Evolutionary conservation across 2,797 vertebrate genomes (phyloP).

Genomic region (Poeciliopsis turneri): DNA sequence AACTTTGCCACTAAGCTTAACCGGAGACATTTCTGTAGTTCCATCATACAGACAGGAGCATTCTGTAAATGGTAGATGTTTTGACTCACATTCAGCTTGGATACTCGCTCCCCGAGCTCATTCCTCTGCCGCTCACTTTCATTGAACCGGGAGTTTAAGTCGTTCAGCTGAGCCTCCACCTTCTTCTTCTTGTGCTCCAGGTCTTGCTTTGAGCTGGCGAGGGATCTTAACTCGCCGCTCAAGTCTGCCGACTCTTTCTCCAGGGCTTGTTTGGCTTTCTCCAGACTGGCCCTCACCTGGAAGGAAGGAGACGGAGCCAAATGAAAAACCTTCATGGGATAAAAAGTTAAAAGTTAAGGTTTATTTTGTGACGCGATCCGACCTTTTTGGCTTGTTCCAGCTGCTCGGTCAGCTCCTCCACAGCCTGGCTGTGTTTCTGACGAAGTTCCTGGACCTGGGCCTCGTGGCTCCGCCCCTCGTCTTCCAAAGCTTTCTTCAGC

Average conservation of each 20-base stretch:
- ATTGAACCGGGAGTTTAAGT: conserved; percentile 86
- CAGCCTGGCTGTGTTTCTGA: conserved; percentile 90
- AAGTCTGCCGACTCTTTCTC: conserved; percentile 91
- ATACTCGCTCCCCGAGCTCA: conserved; percentile 89
- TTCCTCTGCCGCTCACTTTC: conserved; percentile 88
- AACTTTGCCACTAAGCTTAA: too few species aligned
- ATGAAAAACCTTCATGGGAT: background rate
- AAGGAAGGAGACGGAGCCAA: background rate
- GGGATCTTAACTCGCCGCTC: conserved; percentile 84
- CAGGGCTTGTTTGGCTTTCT: conserved; percentile 92
- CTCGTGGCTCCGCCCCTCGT: conserved; percentile 90
- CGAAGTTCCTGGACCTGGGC: conserved; percentile 94
- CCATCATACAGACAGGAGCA: background rate
- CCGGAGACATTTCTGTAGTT: too few species aligned
- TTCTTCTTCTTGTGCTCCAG: conserved; percentile 96
- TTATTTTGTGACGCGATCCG: background rate
- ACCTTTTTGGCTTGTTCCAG: conserved; percentile 93
- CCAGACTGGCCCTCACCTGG: conserved; percentile 89
- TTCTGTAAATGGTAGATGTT: background rate
- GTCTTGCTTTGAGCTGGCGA: conserved; percentile 89
- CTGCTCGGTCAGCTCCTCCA: conserved; percentile 92
- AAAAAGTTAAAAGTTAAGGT: background rate
- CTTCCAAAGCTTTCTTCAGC: conserved; percentile 91
- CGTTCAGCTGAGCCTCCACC: conserved; percentile 89
- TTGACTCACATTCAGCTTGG: conserved; percentile 86